These are phyloP conservation scores for Bradypodion ventrale DNA, from an alignment of 2,797 vertebrate genomes.

Conservation along the genomic window DNA sequence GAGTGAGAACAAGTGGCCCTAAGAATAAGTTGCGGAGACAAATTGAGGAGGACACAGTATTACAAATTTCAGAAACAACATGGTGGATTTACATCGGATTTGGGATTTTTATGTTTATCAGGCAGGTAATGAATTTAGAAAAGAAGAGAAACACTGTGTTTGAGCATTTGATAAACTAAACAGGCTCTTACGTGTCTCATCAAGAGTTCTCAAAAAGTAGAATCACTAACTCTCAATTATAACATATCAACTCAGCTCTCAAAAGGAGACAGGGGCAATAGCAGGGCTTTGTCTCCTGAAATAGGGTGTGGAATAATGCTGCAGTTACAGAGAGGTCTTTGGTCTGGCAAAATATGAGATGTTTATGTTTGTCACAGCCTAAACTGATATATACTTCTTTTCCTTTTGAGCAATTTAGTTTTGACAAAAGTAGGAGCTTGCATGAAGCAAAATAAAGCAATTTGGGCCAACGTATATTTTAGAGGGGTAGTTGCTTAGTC, in stretches of 20 bases:
- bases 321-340: background rate
- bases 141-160: too few relatives aligned
- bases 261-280: background rate
- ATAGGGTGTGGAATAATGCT: too few relatives aligned
- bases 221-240: background rate
- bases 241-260: background rate
- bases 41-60: too few relatives aligned
- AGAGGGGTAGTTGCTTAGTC: background rate
- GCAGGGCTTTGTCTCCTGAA: too few relatives aligned
- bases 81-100: too few relatives aligned
- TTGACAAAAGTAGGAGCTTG: too few relatives aligned
- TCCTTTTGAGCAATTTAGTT: background rate
- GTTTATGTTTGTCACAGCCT: background rate
- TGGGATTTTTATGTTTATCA: too few relatives aligned
- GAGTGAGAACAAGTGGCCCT: too few relatives aligned
- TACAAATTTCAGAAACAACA: too few relatives aligned
- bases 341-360: background rate
- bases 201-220: background rate
- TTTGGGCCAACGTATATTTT: background rate
- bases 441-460: background rate
- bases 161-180: background rate
- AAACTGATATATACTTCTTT: background rate
- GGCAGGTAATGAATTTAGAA: too few relatives aligned
- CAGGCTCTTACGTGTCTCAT: background rate
- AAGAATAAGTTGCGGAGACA: too few relatives aligned